Evolutionary conservation across 2,797 vertebrate genomes (phyloP).

Genomic region (Hoplostethus atlanticus): DNA sequence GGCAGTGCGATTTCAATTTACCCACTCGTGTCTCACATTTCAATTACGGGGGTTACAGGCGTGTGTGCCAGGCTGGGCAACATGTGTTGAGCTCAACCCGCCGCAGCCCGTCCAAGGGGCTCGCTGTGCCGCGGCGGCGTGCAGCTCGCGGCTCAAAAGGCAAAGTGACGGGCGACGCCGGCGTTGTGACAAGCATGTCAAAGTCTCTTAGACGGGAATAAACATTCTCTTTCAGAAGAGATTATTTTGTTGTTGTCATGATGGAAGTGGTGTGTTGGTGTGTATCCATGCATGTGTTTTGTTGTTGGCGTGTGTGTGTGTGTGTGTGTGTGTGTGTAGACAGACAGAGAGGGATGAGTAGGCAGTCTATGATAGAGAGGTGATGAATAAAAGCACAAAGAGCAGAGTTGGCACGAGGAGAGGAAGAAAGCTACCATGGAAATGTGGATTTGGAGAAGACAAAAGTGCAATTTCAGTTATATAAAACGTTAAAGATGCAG

Average conservation of each 20-base stretch:
- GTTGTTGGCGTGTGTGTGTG: slow-evolving; percentile 20
- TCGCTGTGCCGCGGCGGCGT: slow-evolving; percentile 40
- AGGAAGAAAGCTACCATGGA: slow-evolving; percentile 1
- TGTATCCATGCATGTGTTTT: neutral
- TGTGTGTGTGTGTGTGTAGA: neutral
- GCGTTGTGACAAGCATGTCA: slow-evolving; percentile 73
- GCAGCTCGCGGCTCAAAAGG: slow-evolving; percentile 54
- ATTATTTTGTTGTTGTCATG: slow-evolving; percentile 71
- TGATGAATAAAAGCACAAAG: slow-evolving; percentile 24
- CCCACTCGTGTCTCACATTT: slow-evolving; percentile 36
- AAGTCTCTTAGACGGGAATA: slow-evolving; percentile 69
- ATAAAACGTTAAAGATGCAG: slow-evolving; percentile 13
- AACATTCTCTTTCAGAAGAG: slow-evolving; percentile 68
- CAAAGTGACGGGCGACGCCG: slow-evolving; percentile 57
- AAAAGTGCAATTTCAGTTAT: neutral
- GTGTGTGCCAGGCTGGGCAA: slow-evolving; percentile 16
- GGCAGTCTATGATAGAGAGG: slow-evolving; percentile 16
- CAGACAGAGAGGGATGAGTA: slow-evolving; percentile 24
- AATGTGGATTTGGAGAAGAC: slow-evolving; percentile 14
- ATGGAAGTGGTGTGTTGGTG: slow-evolving; percentile 34
- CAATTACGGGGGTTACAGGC: slow-evolving; percentile 29
- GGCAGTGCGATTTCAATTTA: slow-evolving; percentile 7
- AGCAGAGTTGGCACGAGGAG: neutral
- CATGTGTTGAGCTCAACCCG: slow-evolving; percentile 39
- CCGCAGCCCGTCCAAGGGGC: slow-evolving; percentile 26